Conservation (phyloP, 2,113 vertebrate genomes). For the Engraulis encrasicolus region DNA sequence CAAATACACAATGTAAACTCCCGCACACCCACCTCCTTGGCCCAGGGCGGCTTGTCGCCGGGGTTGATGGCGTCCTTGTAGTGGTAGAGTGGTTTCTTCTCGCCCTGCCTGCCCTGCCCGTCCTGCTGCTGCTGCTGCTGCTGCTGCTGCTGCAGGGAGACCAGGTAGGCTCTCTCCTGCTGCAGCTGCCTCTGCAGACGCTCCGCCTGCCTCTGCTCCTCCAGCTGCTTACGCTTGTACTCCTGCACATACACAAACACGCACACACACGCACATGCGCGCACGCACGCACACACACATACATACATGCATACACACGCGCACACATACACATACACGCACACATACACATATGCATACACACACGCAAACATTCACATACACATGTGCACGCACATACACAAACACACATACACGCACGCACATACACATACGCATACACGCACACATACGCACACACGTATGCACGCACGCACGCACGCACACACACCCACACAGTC, state of each 20-base stretch:
- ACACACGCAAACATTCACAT: no score
- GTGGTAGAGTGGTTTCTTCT: constrained; percentile 94
- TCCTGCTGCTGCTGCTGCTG: constrained; percentile 69
- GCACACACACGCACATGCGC: background rate
- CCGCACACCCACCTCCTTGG: constrained; percentile 94
- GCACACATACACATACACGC: no score
- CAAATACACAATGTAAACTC: no score
- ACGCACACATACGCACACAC: no score
- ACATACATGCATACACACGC: no score
- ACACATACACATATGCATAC: no score
- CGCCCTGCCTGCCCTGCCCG: constrained; percentile 81
- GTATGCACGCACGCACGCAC: no score
- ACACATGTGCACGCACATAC: no score
- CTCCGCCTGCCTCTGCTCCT: constrained; percentile 95
- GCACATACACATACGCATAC: no score
- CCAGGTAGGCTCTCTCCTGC: constrained; percentile 90
- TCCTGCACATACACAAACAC: constrained; percentile 74
- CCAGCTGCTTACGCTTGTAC: constrained; percentile 95
- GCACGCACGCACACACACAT: background rate
- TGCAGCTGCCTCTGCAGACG: constrained; percentile 91
- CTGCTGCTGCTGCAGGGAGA: constrained; percentile 87
- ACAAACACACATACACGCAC: no score
- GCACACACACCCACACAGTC: no score
- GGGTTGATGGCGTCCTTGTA: constrained; percentile 90
- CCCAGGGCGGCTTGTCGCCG: constrained; percentile 93